Evolutionary conservation across 35 echinoderm and acorn worm genomes (phyloP).

Genomic region (Holothuria glaberrima): DNA sequence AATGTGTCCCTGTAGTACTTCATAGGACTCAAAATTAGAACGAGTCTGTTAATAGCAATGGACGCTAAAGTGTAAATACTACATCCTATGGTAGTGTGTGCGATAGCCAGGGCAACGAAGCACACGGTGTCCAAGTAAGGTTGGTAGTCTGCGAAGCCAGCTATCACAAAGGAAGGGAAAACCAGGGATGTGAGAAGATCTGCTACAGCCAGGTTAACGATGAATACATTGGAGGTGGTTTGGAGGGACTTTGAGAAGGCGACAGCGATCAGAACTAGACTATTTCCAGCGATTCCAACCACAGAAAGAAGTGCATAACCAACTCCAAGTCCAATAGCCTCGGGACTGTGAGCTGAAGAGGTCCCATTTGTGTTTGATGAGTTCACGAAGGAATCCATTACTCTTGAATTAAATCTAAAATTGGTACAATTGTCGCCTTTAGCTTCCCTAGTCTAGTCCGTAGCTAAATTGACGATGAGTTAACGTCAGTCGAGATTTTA

Average conservation of each 20-base stretch:
- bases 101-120: slow-evolving; percentile 2
- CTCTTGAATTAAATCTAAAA: too few species aligned
- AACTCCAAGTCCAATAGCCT: too few species aligned
- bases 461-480: too few species aligned
- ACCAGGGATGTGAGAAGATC: neutral
- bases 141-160: neutral
- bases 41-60: slow-evolving; percentile 68
- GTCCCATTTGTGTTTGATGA: too few species aligned
- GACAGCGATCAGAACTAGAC: neutral
- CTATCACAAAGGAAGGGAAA: too few species aligned
- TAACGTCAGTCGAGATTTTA: too few species aligned
- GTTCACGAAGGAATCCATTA: too few species aligned
- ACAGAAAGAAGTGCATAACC: too few species aligned
- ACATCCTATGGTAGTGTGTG: slow-evolving; percentile 27
- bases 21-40: slow-evolving; percentile 52
- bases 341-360: too few species aligned
- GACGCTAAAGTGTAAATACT: slow-evolving; percentile 72
- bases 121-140: neutral
- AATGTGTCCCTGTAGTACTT: slow-evolving; percentile 59
- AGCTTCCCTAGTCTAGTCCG: too few species aligned
- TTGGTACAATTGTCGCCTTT: too few species aligned
- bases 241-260: neutral
- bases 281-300: neutral
- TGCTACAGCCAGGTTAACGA: slow-evolving; percentile 17
- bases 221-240: slow-evolving; percentile 1